These are phyloP conservation scores for Tethea ocularis DNA, from an alignment of 2,888 invertebrate genomes.

Conservation along the genomic window DNA sequence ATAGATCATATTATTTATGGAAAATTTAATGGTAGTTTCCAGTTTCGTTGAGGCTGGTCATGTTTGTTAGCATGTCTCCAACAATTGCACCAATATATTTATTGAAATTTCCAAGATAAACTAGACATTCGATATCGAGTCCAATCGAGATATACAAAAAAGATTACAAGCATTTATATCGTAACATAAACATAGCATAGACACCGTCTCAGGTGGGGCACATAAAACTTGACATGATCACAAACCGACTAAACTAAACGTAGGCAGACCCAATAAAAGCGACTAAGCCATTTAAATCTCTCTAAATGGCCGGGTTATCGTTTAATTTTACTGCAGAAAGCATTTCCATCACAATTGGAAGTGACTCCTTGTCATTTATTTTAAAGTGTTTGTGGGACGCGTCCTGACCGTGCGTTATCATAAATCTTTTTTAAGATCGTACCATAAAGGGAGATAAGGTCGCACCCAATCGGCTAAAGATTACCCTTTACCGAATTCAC, in stretches of 20 bases:
- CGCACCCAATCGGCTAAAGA: slow-evolving; percentile 78
- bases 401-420: slow-evolving; percentile 80
- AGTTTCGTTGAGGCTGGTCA: neutral
- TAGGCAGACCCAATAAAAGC: slow-evolving; percentile 73
- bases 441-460: slow-evolving; percentile 82
- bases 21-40: neutral
- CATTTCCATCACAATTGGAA: slow-evolving; percentile 83
- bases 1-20: no score
- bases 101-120: slow-evolving; percentile 3
- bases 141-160: slow-evolving; percentile 11
- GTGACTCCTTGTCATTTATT: slow-evolving; percentile 83
- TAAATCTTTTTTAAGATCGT: slow-evolving; percentile 83
- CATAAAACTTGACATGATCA: slow-evolving; percentile 61
- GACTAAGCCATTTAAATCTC: slow-evolving; percentile 78
- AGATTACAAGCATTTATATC: slow-evolving; percentile 27
- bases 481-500: slow-evolving; percentile 74
- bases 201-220: slow-evolving; percentile 48
- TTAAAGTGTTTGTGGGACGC: slow-evolving; percentile 78
- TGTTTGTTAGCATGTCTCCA: neutral
- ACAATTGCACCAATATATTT: slow-evolving; percentile 4
- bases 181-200: slow-evolving; percentile 38
- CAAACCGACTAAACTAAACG: slow-evolving; percentile 55
- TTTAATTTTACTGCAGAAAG: slow-evolving; percentile 84
- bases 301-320: slow-evolving; percentile 81
- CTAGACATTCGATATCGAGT: neutral